Conservation (phyloP, 2,797 vertebrate genomes). For the Cyclopterus lumpus region DNA sequence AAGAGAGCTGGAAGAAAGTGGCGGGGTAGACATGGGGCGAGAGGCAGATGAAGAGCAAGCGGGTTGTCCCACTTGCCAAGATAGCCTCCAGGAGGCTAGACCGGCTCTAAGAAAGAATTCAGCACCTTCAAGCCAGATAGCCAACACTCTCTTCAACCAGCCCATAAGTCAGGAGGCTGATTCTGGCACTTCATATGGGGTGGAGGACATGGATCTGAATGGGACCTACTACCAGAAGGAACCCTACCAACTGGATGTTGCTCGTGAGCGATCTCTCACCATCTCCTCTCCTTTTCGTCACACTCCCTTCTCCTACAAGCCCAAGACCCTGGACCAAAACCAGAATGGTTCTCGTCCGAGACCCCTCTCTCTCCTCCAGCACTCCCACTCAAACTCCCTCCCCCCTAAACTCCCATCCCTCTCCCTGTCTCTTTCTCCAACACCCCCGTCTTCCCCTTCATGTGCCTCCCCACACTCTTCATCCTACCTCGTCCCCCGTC, state of each 20-base stretch:
- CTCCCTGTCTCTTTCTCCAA: constrained; percentile 83
- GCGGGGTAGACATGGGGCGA: constrained; percentile 64
- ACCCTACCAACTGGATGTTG: constrained; percentile 71
- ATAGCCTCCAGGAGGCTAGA: constrained; percentile 51
- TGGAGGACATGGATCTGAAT: constrained; percentile 80
- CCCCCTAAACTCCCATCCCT: constrained; percentile 84
- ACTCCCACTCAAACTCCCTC: constrained; percentile 85
- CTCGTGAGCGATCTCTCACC: constrained; percentile 83
- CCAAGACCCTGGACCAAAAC: constrained; percentile 84
- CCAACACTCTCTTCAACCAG: constrained; percentile 73
- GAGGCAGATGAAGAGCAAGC: constrained; percentile 73
- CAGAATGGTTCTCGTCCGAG: constrained; percentile 82
- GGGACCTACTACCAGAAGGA: constrained; percentile 81
- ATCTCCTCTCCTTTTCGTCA: constrained; percentile 87
- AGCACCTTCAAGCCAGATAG: constrained; percentile 83
- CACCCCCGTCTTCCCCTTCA: constrained; percentile 83
- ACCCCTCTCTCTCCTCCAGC: constrained; percentile 85
- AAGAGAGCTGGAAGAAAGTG: constrained; percentile 56
- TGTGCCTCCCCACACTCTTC: constrained; percentile 82
- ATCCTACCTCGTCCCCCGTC: constrained; percentile 79
- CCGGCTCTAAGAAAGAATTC: constrained; percentile 80
- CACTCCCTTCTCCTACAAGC: constrained; percentile 81
- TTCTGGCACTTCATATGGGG: constrained; percentile 59
- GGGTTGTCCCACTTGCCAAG: constrained; percentile 49
- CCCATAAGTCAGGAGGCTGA: constrained; percentile 71